These are phyloP conservation scores for Hemitrygon akajei DNA, from an alignment of 2,797 vertebrate genomes.

Conservation along the genomic window DNA sequence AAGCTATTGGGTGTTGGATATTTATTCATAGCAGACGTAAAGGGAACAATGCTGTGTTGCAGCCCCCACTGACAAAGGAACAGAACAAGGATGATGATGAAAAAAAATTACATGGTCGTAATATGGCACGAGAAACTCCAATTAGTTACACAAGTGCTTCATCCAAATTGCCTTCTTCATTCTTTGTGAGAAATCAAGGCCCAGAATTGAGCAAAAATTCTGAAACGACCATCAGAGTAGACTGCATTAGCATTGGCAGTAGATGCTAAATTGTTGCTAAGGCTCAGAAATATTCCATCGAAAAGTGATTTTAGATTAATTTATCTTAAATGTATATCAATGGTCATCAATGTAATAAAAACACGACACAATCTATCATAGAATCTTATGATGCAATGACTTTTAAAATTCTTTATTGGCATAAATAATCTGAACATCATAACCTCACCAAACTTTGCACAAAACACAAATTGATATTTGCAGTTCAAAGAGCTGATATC, in stretches of 20 bases:
- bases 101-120: neutral
- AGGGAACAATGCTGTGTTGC: neutral
- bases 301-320: neutral
- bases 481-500: constrained; percentile 71
- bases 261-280: neutral
- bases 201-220: neutral
- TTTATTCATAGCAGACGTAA: neutral
- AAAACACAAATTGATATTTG: constrained; percentile 73
- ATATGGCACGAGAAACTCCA: neutral
- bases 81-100: neutral
- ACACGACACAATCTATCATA: neutral
- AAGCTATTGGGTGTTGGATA: neutral
- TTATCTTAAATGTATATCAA: neutral
- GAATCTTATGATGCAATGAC: constrained; percentile 38
- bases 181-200: neutral
- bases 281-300: neutral
- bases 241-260: neutral
- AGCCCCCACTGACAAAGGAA: neutral
- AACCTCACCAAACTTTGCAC: constrained; percentile 83
- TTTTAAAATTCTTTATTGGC: constrained; percentile 72
- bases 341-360: neutral
- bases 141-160: neutral
- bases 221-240: neutral
- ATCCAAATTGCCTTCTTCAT: neutral
- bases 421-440: constrained; percentile 76